These are phyloP conservation scores for Rhaphigaster nebulosa DNA, from an alignment of 2,888 invertebrate species.

Conservation along the genomic window DNA sequence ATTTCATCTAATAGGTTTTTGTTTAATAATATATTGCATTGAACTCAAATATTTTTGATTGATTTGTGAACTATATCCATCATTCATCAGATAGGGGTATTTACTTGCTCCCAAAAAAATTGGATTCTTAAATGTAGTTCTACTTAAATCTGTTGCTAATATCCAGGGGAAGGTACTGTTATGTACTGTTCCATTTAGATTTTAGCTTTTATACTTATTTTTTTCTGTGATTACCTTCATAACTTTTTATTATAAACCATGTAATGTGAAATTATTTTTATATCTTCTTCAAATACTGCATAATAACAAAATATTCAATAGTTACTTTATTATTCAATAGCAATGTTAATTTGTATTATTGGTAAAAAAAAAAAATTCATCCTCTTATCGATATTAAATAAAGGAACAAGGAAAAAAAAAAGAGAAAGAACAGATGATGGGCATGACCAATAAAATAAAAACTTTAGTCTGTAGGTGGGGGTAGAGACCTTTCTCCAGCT, in stretches of 20 bases:
- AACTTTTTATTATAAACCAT: too few relatives aligned
- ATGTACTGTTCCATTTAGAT: not conserved
- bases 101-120: too few relatives aligned
- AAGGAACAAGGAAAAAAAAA: not conserved
- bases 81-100: too few relatives aligned
- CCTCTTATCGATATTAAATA: not conserved
- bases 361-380: not conserved
- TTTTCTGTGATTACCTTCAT: not conserved
- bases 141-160: not conserved
- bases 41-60: not conserved
- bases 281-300: not conserved
- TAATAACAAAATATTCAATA: not conserved
- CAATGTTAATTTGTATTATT: not conserved
- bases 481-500: conserved; percentile 46
- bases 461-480: conserved; percentile 14
- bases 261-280: too few relatives aligned
- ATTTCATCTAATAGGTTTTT: not conserved
- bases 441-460: not conserved
- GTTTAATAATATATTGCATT: too few relatives aligned
- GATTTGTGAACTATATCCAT: not conserved
- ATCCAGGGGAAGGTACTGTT: conserved; percentile 26
- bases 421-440: conserved; percentile 22
- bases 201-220: not conserved
- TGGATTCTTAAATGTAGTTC: not conserved
- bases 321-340: not conserved